Evolutionary conservation across 2,797 vertebrate species (phyloP), one percentile per base, ranked within the genome.

Genomic region (Borostomias antarcticus): DNA sequence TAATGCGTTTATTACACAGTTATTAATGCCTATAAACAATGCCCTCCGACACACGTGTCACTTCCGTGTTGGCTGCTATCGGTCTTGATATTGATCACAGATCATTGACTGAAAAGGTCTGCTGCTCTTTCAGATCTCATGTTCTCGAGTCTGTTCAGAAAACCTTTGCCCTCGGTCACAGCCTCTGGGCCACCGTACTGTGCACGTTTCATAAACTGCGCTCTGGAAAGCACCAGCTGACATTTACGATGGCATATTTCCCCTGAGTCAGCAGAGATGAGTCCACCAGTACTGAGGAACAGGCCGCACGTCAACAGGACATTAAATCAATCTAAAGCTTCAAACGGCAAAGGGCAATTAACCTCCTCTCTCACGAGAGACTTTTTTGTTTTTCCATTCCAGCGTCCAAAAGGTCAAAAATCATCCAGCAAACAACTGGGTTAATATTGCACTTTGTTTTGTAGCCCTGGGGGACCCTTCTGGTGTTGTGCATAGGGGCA

Each of bases 111-210:
- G 40, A 45, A 45, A 45, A 45, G 40, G n/a, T n/a, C n/a, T n/a
- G n/a, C 15, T 17, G 40, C 15, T n/a, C 5, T 7, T n/a, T n/a
- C 15, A 1, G 40, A 13, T 45, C 17, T 17, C 17, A 15, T 13
- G n/a, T n/a, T n/a, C n/a, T n/a, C n/a, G n/a, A 8, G 5, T 32
- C 21, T 33, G 0, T 40, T 7, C 58, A 28, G 2, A 6, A 13
- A 58, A 78, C 73, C 66, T 77, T 71, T 73, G 69, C 77, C 17
- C 74, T 59, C 13, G 1, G 43, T 11, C 35, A 73, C 47, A 37
- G 56, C 15, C 2, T 10, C 3, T 23, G 25, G 21, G 21, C 2
- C 23, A 25, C 23, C 23, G 11, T 25, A 51, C 4, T 45, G 21
- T 17, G 50, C 51, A 33, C 40, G 13, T 48, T 59, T 56, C 0